Conservation (phyloP, 2,113 vertebrate species). For the Clarias gariepinus region DNA sequence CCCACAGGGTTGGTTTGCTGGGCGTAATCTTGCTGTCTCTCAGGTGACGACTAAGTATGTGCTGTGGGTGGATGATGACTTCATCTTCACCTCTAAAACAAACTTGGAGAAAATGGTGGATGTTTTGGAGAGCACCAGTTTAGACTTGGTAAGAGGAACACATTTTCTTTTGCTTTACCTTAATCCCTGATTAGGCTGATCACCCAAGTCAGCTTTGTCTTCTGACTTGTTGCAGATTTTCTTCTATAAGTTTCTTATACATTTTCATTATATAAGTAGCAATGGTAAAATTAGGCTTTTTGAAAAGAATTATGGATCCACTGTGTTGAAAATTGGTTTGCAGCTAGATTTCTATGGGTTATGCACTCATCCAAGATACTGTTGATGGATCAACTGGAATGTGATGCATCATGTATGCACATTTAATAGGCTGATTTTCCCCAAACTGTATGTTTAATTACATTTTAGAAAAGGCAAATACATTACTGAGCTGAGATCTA, state of each 20-base stretch:
- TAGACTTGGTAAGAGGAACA: conserved; percentile 80
- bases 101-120: conserved; percentile 87
- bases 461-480: too few relatives aligned
- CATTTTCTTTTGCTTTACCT: background rate
- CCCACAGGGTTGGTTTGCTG: conserved; percentile 88
- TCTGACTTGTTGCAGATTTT: background rate
- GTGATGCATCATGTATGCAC: background rate
- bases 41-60: conserved; percentile 90
- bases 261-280: background rate
- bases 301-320: background rate
- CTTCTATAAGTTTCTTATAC: background rate
- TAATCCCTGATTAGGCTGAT: background rate
- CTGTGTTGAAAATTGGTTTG: background rate
- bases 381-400: background rate
- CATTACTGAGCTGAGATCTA: too few relatives aligned
- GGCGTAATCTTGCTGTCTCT: conserved; percentile 86
- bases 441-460: background rate
- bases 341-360: background rate
- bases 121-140: conserved; percentile 81
- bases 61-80: conserved; percentile 90
- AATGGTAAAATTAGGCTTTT: background rate
- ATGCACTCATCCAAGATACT: background rate
- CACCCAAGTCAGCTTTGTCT: background rate
- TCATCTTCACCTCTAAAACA: conserved; percentile 82
- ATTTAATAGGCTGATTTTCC: background rate